Evolutionary conservation across 2,888 invertebrate genomes (phyloP), one percentile per base, ranked within the genome.

Genomic region (Cephus pulcher): DNA sequence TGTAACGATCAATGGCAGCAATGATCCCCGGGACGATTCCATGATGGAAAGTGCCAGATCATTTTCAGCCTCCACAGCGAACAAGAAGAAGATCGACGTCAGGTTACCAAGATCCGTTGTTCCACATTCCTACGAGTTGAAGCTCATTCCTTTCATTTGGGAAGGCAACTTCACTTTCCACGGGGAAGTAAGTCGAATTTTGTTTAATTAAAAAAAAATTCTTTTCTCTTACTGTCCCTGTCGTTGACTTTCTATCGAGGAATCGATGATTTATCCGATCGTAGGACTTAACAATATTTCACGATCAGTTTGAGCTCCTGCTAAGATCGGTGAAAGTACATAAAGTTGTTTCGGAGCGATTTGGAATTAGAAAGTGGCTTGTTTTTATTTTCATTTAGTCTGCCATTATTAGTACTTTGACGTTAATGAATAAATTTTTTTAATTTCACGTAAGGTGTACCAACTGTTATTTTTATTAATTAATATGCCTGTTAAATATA

Each of bases 161-260:
- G 95, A 95, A 87, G 95, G 95, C 1, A 97, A 97, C 88, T 97
- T 97, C 84, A 96, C 96, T 23, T 97, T 97, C 88, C 93, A 94
- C 81, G 97, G 97, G 70, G 94, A 90, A 90, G 90, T 90, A 81
- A 23, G 56, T 56, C 9, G 56, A 23, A 23, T 56, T 56, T 9
- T 56, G 23, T 23, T 12, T 3, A 4, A 12, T 35, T 35, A 12
- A 35, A 35, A 35, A 35, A 35, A 35, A 35, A 12, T 35, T 40
- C 6, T 40, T 15, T 15, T 15, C 40, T 4, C 56, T 56, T 6
- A 23, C 9, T 23, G 9, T 23, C 6, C 3, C 40, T 15, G 40
- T 23, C 40, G 6, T 6, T 2, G 6, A 56, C 56, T 56, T 56
- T 56, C 56, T 23, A 56, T 56, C 1, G 23, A 56, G 23, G 56